Evolutionary conservation across 2,113 vertebrate genomes (phyloP).

Genomic region (Erinaceus europaeus): DNA sequence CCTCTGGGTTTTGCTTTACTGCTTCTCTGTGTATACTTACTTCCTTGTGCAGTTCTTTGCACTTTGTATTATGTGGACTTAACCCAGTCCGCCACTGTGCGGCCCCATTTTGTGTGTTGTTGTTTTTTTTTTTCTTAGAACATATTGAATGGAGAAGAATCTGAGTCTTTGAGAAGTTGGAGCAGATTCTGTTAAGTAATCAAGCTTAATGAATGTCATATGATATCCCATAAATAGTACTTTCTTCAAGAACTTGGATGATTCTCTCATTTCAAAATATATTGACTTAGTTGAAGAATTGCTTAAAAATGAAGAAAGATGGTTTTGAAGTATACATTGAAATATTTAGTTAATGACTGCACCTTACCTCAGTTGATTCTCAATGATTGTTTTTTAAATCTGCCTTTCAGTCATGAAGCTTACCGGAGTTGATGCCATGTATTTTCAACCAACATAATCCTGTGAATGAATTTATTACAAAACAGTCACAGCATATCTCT

Average conservation of each 20-base stretch:
- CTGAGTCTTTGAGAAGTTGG: neutral
- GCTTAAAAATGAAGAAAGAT: neutral
- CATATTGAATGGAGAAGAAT: conserved; percentile 1
- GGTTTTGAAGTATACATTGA: neutral
- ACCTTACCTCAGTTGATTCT: neutral
- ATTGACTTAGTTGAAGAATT: neutral
- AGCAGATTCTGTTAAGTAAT: neutral
- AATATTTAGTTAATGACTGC: neutral
- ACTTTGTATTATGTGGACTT: too few relatives aligned
- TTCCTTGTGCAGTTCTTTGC: too few relatives aligned
- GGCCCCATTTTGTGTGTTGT: too few relatives aligned
- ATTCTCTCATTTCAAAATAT: neutral
- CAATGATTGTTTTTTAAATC: neutral
- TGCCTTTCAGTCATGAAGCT: neutral
- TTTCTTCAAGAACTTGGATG: neutral
- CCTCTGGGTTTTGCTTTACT: too few relatives aligned
- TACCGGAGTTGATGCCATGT: neutral
- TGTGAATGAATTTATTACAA: neutral
- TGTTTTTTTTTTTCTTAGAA: too few relatives aligned
- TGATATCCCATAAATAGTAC: neutral
- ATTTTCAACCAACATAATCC: neutral
- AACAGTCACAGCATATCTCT: neutral
- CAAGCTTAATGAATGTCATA: neutral
- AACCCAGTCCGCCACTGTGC: too few relatives aligned
- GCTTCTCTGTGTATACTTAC: too few relatives aligned